Percentiles rank a stretch among this genome's conserved stretches.
phyloP scores from a whole-genome alignment of 2,797 vertebrate genomes.

The Borostomias antarcticus region DNA sequence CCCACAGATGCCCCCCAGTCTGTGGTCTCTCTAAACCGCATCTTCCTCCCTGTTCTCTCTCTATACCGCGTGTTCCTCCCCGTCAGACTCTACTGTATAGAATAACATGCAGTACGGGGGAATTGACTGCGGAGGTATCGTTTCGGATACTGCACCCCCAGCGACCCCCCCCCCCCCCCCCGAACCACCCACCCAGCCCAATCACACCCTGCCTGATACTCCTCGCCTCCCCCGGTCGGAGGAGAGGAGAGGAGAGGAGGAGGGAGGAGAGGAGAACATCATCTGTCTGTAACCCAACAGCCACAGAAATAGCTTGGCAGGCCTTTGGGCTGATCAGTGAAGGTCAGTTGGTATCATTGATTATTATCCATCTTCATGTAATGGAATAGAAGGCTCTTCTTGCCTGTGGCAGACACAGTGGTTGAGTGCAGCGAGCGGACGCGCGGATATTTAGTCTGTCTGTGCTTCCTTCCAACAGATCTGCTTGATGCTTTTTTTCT shows the following conservation, averaged over 20 bases:
- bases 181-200: not conserved
- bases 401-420: slow-evolving; percentile 28
- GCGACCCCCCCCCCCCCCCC: slow-evolving; percentile 4
- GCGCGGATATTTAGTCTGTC: slow-evolving; percentile 27
- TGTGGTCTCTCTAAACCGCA: slow-evolving; percentile 28
- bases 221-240: not conserved
- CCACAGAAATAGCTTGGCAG: slow-evolving; percentile 43
- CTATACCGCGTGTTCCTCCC: slow-evolving; percentile 36
- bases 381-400: slow-evolving; percentile 51
- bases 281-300: slow-evolving; percentile 30
- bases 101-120: slow-evolving; percentile 42
- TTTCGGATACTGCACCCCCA: slow-evolving; percentile 39
- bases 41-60: slow-evolving; percentile 42
- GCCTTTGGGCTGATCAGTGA: slow-evolving; percentile 48
- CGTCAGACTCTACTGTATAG: slow-evolving; percentile 34
- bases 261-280: not conserved
- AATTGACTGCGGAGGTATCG: slow-evolving; percentile 40
- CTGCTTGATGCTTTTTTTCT: too few relatives aligned
- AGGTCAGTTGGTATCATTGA: slow-evolving; percentile 57
- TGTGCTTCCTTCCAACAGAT: slow-evolving; percentile 27
- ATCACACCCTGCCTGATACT: not conserved
- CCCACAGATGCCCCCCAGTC: slow-evolving; percentile 12
- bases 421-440: slow-evolving; percentile 33
- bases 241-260: not conserved
- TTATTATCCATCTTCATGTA: slow-evolving; percentile 51